Evolutionary conservation across 2,113 vertebrate species (phyloP), one percentile per base, ranked within the genome.

Genomic region (Aphyosemion australe): DNA sequence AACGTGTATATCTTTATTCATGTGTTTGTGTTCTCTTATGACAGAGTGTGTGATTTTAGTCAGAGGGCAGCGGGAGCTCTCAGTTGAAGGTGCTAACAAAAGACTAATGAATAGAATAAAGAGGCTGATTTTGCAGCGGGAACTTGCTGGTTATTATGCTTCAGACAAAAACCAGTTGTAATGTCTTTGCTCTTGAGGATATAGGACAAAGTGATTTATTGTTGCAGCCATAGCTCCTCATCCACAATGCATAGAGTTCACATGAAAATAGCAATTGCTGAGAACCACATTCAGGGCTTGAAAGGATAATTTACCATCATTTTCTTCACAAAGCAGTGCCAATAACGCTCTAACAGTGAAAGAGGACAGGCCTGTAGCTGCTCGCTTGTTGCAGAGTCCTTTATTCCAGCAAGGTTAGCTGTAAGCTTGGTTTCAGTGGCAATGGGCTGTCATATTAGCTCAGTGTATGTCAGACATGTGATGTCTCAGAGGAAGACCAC

Each of bases 371-470:
- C 16, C 41, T 55, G 49, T 16, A 53, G 72, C 61, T 56, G 11
- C 48, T 61, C 45, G 31, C 62, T 69, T 37, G 66, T 32, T 34
- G 65, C 67, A 50, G 18, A 47, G 68, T 65, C 77, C 61, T 55
- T 58, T 60, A 66, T 55, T 72, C 50, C 52, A 68, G 16, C 21
- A 31, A 78, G 50, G 65, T 81, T 77, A 79, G 79, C 73, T 66
- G 63, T 82, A 53, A 78, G 41, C 72, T 45, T 21, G 57, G 67
- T 16, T 69, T 76, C 71, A 50, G 76, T 57, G 72, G 79, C 83
- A 81, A 72, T 78, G 43, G 53, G 75, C 82, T 86, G 80, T 88
- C 80, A 83, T 41, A 78, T 84, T 77, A 84, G 64, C 72, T 69
- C 61, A 31, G 49, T 61, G 67, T 63, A 74, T 78, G 75, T 82